phyloP scores from a whole-genome alignment of 2,888 invertebrate species.

The Escarpia spicata region DNA sequence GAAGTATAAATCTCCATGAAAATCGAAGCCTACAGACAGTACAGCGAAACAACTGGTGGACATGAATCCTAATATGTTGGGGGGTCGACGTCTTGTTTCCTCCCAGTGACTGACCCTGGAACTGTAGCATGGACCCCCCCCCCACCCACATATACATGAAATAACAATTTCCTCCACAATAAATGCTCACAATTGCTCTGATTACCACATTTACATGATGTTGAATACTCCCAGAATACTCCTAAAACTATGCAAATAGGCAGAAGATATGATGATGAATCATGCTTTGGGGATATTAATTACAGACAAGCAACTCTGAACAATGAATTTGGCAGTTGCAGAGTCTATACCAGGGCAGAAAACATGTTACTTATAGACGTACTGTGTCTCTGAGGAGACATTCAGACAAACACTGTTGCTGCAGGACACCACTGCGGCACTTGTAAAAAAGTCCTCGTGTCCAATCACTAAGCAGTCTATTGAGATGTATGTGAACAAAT shows the following conservation, averaged over 20 bases:
- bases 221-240: neutral
- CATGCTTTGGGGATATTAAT: neutral
- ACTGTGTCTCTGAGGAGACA: too few relatives aligned
- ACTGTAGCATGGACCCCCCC: neutral
- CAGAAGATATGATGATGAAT: neutral
- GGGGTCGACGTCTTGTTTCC: neutral
- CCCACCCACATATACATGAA: neutral
- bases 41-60: neutral
- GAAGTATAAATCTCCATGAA: neutral
- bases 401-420: too few relatives aligned
- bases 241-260: neutral
- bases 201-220: neutral
- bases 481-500: too few relatives aligned
- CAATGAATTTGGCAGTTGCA: neutral
- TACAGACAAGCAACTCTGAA: neutral
- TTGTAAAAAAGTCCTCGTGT: too few relatives aligned
- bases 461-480: too few relatives aligned
- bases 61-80: neutral
- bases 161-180: neutral
- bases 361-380: too few relatives aligned
- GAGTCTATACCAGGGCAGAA: too few relatives aligned
- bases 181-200: neutral
- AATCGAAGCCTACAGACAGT: neutral
- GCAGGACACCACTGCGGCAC: too few relatives aligned
- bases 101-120: neutral